These are phyloP conservation scores for Anorthoa munda DNA, from an alignment of 2,888 invertebrate species.

Conservation along the genomic window DNA sequence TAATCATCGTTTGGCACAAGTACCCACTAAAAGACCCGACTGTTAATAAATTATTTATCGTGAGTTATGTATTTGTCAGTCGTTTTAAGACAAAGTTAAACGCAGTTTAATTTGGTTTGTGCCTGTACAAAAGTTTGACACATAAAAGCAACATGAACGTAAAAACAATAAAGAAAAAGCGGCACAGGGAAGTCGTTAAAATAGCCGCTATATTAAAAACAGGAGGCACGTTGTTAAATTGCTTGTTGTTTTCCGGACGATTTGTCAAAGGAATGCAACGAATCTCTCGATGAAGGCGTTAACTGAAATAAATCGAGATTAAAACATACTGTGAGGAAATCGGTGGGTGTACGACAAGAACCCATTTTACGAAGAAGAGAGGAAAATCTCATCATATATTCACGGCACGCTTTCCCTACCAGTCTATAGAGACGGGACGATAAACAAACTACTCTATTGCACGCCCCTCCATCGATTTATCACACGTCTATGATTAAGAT, in stretches of 20 bases:
- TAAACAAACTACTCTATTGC: constrained; percentile 69
- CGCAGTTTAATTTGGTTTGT: neutral
- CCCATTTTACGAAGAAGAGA: constrained; percentile 57
- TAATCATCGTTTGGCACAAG: constrained; percentile 64
- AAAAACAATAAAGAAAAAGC: constrained; percentile 34
- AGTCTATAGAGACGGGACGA: constrained; percentile 61
- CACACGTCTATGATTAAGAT: constrained; percentile 69
- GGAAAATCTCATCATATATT: constrained; percentile 66
- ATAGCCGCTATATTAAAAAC: constrained; percentile 47
- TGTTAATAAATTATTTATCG: constrained; percentile 30
- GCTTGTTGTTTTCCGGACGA: constrained; percentile 53
- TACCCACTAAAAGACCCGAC: constrained; percentile 30
- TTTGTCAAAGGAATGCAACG: constrained; percentile 63
- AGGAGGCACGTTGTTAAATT: constrained; percentile 44
- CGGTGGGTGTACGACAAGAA: constrained; percentile 40
- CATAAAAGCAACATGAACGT: constrained; percentile 26
- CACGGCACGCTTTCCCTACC: constrained; percentile 59
- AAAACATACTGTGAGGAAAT: constrained; percentile 58
- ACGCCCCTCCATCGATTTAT: constrained; percentile 70
- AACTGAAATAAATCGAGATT: constrained; percentile 66
- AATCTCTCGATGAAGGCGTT: constrained; percentile 42
- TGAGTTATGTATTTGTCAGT: constrained; percentile 3
- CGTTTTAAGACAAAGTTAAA: constrained; percentile 14
- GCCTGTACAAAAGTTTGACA: constrained; percentile 21
- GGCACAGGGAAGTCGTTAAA: constrained; percentile 14